These are phyloP conservation scores for Camptogramma bilineatum DNA, from an alignment of 2,888 invertebrate species.

Conservation along the genomic window DNA sequence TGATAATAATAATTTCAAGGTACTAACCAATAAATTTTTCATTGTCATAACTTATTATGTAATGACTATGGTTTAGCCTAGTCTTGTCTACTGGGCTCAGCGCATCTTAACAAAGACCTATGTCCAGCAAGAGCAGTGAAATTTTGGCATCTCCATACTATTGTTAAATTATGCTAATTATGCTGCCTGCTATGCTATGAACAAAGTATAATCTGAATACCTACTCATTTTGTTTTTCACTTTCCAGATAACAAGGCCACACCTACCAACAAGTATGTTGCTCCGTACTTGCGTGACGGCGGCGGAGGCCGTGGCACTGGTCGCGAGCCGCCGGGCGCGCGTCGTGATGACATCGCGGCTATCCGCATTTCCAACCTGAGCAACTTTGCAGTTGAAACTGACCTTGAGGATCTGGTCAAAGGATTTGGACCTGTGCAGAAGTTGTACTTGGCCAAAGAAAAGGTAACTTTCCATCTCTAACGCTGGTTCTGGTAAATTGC, in stretches of 20 bases:
- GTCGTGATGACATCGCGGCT: slow-evolving; percentile 94
- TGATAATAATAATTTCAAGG: no score
- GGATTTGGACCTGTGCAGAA: slow-evolving; percentile 97
- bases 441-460: slow-evolving; percentile 98
- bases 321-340: slow-evolving; percentile 87
- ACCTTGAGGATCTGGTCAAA: slow-evolving; percentile 97
- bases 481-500: no score
- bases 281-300: slow-evolving; percentile 95
- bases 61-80: no score
- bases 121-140: no score
- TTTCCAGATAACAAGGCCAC: slow-evolving; percentile 72
- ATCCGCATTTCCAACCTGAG: slow-evolving; percentile 99
- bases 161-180: no score
- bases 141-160: no score
- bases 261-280: slow-evolving; percentile 91
- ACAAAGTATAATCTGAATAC: background rate
- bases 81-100: no score
- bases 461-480: no score
- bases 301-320: slow-evolving; percentile 90
- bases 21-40: no score
- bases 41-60: no score
- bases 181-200: background rate
- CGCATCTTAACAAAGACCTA: no score
- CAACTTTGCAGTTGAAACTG: slow-evolving; percentile 97
- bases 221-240: background rate